Base-by-base conservation (phyloP, 2,113 vertebrate species). In the Egretta garzetta region DNA sequence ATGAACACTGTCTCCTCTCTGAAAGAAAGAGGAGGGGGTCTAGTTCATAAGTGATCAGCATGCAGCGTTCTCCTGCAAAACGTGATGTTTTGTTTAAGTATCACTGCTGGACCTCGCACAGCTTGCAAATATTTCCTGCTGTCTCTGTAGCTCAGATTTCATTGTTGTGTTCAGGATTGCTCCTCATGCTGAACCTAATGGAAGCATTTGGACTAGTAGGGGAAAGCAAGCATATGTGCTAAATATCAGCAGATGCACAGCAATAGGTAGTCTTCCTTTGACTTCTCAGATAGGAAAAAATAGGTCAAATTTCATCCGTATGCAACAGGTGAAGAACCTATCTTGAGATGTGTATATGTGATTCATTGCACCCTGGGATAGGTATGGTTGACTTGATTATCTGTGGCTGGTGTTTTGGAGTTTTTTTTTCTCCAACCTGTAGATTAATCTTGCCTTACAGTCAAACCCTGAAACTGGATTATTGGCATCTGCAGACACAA, bases 61-160 rank as follows among this genome's bases (percentile, higher is more conserved):
- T 91, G 95, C 74, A 95, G 80, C 0, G 0, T 52, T 86, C 83
- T 95, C 93, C 93, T 96, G 71, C 35, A 73, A 96, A 95, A 97
- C 5, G 64, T 92, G 92, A 93, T 96, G 93, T 96, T 97, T 97
- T 94, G 84, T 95, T 98, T 96, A 90, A 96, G 17, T 77, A 72
- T 92, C 94, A 74, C 95, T 72, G 87, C 77, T 97, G 95, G 96
- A 94, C 92, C 88, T 92, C 5, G 71, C 97, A 95, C 95, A 97
- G 97, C 96, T 96, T 97, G 96, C 95, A 95, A 94, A 97, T 80
- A 95, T 75, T 92, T 92, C 97, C 96, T 8, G 83, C 93, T 96
- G 96, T 43, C 88, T 88, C 35, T 6, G 6, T 70, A 92, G 94
- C 85, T 98, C 95, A 88, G 64, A 87, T 97, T 96, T 97, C 96